A percentile compares a stretch with the other conserved stretches of the same genome.
phyloP scores from a whole-genome alignment of 2,113 vertebrate species.

The Lynx canadensis region DNA sequence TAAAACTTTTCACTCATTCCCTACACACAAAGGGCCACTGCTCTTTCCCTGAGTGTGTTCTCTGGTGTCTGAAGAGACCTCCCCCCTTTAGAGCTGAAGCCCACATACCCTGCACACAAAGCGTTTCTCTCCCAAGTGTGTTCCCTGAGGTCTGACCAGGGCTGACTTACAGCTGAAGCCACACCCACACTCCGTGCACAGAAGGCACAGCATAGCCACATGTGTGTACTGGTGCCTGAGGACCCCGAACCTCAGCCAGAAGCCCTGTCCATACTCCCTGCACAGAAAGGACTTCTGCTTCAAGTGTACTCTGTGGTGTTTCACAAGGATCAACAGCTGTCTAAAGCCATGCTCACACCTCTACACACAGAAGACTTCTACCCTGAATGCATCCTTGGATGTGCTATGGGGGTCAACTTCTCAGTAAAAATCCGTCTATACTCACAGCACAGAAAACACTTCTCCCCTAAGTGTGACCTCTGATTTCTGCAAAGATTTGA shows the following conservation, averaged over 20 bases:
- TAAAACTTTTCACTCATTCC: too few species aligned
- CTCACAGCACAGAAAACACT: conserved; percentile 20
- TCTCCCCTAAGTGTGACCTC: conserved; percentile 52
- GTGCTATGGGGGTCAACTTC: not conserved
- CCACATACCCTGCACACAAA: not conserved
- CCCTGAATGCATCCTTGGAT: conserved; percentile 56
- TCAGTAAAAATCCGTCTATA: conserved; percentile 50
- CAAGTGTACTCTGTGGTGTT: not conserved
- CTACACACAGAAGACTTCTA: conserved; percentile 9
- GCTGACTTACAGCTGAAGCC: not conserved
- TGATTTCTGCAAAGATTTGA: conserved; percentile 42
- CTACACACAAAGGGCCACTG: too few species aligned
- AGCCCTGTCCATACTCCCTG: not conserved
- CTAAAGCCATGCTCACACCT: too few species aligned
- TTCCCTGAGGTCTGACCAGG: not conserved
- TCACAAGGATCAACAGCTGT: not conserved
- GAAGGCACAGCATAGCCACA: not conserved
- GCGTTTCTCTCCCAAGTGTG: not conserved
- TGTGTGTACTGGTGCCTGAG: not conserved
- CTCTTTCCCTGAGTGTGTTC: too few species aligned
- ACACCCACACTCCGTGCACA: not conserved
- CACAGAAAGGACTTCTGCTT: not conserved
- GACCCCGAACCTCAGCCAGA: not conserved
- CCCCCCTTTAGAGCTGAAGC: too few species aligned
- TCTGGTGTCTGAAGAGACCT: too few species aligned